Percentiles rank a stretch among this genome's conserved stretches.
Evolutionary conservation across 2,888 invertebrate genomes (phyloP).

Genomic region (Machimus rusticus): DNA sequence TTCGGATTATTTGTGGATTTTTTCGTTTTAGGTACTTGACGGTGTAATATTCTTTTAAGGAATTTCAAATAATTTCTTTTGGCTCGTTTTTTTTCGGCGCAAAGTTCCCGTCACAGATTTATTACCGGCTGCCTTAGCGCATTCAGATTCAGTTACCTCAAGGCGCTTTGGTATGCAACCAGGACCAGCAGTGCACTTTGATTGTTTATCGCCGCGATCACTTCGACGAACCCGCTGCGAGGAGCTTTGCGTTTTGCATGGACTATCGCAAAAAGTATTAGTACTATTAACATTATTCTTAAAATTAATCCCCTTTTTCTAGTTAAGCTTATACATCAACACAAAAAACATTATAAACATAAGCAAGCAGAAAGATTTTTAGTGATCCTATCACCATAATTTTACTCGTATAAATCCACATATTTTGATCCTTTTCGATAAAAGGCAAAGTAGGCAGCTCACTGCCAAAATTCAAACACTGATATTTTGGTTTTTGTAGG

Average conservation of each 20-base stretch:
- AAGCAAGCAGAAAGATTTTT: no score
- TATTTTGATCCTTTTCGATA: no score
- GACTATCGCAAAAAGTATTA: background rate
- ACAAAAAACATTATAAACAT: no score
- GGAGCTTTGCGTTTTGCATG: background rate
- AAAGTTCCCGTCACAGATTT: constrained; percentile 34
- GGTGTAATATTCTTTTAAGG: constrained; percentile 41
- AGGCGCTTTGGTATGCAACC: constrained; percentile 1
- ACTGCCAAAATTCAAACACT: no score
- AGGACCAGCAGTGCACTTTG: background rate
- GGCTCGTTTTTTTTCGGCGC: constrained; percentile 4
- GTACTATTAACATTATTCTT: background rate
- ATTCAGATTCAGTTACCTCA: constrained; percentile 32
- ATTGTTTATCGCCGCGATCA: background rate
- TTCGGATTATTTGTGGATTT: constrained; percentile 36
- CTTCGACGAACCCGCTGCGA: background rate
- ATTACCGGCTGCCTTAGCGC: constrained; percentile 20
- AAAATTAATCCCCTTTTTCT: no score
- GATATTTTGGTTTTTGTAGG: no score
- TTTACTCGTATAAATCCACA: no score
- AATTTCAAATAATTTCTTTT: constrained; percentile 33
- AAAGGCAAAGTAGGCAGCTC: no score
- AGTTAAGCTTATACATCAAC: no score
- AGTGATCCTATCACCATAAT: no score
- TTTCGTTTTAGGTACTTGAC: constrained; percentile 37